Conservation (phyloP, 1,140 invertebrate genomes). For the Caenorhabditis tropicalis region DNA sequence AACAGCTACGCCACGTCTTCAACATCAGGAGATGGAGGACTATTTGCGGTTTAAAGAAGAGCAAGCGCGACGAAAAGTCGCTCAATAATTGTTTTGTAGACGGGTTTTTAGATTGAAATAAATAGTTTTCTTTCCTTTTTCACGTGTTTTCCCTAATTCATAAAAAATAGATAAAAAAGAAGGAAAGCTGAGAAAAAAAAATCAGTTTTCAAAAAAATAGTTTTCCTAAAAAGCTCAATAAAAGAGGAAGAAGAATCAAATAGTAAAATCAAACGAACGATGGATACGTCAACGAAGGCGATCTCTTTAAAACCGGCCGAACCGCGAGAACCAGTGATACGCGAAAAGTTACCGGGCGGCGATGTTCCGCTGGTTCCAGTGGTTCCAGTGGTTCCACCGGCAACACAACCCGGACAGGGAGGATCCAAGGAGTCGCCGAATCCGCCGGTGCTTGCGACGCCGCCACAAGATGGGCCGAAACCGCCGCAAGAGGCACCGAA, state of each 20-base stretch:
- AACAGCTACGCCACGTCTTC: slow-evolving; percentile 3
- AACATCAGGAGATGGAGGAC: slow-evolving; percentile 32
- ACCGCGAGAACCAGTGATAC: not conserved
- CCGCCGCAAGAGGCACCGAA: not conserved
- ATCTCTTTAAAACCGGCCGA: not conserved
- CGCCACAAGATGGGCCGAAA: not conserved
- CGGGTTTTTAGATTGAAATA: no score
- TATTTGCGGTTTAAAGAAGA: not conserved
- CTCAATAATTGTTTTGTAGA: not conserved
- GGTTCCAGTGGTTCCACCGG: no score
- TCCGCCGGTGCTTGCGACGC: not conserved
- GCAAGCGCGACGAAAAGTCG: not conserved
- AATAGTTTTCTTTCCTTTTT: no score
- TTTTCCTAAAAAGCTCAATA: not conserved
- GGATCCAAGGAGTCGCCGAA: not conserved
- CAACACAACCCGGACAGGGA: no score
- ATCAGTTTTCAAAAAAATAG: not conserved
- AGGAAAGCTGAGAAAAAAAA: not conserved
- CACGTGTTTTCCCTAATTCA: no score
- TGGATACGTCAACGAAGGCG: not conserved
- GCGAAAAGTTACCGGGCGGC: not conserved
- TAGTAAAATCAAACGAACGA: not conserved
- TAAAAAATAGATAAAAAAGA: no score
- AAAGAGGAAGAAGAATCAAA: not conserved
- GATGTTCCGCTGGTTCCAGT: no score